Percentiles rank a stretch among this genome's conserved stretches.
phyloP scores from a whole-genome alignment of 1,140 invertebrate genomes.

The Araneus ventricosus region DNA sequence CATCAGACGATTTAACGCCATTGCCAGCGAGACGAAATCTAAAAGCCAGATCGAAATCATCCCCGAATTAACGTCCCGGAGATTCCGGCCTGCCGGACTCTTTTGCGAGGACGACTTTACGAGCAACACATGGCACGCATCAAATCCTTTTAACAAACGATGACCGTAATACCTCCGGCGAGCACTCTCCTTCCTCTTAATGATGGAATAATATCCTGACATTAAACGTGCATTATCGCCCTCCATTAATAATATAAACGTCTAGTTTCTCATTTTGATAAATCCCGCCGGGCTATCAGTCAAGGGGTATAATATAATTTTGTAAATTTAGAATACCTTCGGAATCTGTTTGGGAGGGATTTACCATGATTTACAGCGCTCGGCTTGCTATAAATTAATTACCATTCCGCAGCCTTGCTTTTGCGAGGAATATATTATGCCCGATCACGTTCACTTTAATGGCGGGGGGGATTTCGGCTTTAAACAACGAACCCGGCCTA shows the following conservation, averaged over 20 bases:
- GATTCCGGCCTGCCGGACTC: not conserved
- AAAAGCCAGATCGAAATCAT: conserved; percentile 34
- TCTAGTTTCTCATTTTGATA: conserved; percentile 74
- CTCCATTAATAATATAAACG: conserved; percentile 72
- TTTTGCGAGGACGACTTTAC: conserved; percentile 16
- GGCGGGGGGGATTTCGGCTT: conserved; percentile 41
- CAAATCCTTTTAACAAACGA: conserved; percentile 65
- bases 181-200: conserved; percentile 38
- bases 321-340: conserved; percentile 74
- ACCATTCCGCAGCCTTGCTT: conserved; percentile 38
- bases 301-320: conserved; percentile 74
- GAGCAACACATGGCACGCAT: conserved; percentile 62
- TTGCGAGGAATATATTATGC: conserved; percentile 61
- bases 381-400: conserved; percentile 72
- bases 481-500: conserved; percentile 41
- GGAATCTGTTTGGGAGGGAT: conserved; percentile 56
- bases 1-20: not conserved
- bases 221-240: conserved; percentile 72
- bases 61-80: conserved; percentile 46
- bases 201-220: conserved; percentile 74
- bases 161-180: conserved; percentile 53
- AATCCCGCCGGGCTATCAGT: conserved; percentile 73
- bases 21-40: not conserved
- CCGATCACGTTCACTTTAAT: conserved; percentile 71
- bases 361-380: conserved; percentile 70